A percentile compares a stretch with the other conserved stretches of the same genome.
Evolutionary conservation across 2,113 vertebrate genomes (phyloP).

Genomic region (Peromyscus polionotus): DNA sequence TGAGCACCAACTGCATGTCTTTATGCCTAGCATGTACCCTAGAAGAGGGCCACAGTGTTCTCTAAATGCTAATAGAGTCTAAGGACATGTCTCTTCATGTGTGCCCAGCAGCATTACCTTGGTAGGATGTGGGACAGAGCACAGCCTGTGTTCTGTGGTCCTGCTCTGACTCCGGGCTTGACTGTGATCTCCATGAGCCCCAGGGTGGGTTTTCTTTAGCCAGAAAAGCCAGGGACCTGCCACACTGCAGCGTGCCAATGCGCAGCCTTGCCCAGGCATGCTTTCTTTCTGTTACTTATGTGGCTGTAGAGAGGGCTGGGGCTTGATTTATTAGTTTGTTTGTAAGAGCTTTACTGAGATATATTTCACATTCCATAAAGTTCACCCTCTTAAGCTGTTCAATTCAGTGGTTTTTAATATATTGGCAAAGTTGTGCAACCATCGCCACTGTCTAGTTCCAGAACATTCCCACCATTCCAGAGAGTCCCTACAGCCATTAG

Average conservation of each 20-base stretch:
- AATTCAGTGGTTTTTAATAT: constrained; percentile 35
- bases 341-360: constrained; percentile 47
- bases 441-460: not conserved
- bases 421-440: not conserved
- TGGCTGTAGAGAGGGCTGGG: not conserved
- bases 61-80: not conserved
- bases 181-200: not conserved
- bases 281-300: constrained; percentile 33
- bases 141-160: not conserved
- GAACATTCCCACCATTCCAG: not conserved
- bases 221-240: not conserved
- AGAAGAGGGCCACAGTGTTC: not conserved
- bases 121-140: not conserved
- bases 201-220: not conserved
- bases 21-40: not conserved
- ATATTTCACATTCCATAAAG: constrained; percentile 51
- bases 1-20: not conserved
- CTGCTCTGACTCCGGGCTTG: not conserved
- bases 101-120: not conserved
- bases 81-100: not conserved
- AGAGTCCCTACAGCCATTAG: not conserved
- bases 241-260: not conserved
- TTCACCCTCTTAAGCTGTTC: not conserved
- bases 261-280: not conserved
- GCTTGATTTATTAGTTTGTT: constrained; percentile 56